Percentiles rank a stretch among this genome's conserved stretches.
Evolutionary conservation across 2,797 vertebrate genomes (phyloP).

Genomic region (Hafferia zeledoni): DNA sequence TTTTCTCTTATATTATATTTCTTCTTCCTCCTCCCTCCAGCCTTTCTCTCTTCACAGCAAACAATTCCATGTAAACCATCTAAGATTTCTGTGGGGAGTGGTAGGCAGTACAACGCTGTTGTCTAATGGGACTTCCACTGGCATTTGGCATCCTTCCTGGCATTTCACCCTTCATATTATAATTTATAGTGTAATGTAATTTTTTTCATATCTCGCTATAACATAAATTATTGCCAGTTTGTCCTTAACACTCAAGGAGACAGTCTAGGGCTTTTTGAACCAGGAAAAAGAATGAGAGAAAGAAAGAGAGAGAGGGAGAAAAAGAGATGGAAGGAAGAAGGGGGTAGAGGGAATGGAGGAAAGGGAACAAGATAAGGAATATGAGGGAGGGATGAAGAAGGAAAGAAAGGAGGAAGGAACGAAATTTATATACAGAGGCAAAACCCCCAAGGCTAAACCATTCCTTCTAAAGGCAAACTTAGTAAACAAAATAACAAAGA

Average conservation of each 20-base stretch:
- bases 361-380: not conserved
- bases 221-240: constrained; percentile 80
- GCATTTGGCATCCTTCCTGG: constrained; percentile 71
- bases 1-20: constrained; percentile 52
- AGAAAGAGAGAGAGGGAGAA: not conserved
- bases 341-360: not conserved
- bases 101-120: constrained; percentile 66
- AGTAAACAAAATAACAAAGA: not conserved
- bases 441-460: not conserved
- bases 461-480: not conserved
- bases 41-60: not conserved
- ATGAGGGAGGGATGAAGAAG: not conserved
- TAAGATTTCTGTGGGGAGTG: constrained; percentile 66
- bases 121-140: constrained; percentile 75
- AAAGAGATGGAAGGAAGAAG: not conserved
- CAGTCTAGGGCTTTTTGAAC: constrained; percentile 41
- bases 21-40: not conserved
- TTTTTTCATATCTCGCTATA: constrained; percentile 72
- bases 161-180: constrained; percentile 75
- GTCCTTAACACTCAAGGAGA: constrained; percentile 80
- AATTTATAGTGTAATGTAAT: constrained; percentile 79
- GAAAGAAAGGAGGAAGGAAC: not conserved
- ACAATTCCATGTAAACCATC: constrained; percentile 18
- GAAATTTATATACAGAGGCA: not conserved
- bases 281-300: constrained; percentile 24